Evolutionary conservation across 2,888 invertebrate species (phyloP), one percentile per base, ranked within the genome.

Genomic region (Coelinius sp.): DNA sequence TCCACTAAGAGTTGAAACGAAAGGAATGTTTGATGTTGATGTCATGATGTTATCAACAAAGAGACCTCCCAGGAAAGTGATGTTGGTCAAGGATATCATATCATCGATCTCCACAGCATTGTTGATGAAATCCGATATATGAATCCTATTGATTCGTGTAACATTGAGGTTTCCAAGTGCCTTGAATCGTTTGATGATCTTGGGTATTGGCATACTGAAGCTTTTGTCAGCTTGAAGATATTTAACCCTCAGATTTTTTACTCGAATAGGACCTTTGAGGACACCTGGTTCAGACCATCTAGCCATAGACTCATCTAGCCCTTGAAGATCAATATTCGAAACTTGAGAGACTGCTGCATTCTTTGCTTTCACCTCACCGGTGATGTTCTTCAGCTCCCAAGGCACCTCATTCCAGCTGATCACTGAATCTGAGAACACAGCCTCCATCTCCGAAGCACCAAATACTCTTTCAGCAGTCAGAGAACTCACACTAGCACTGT

Each of bases 11-110:
- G 10, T 27, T n/a, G 25, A n/a, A 7, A 22, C 5, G 25, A 35
- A 62, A 17, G 88, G 79, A 31, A 90, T 84, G 79, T 90, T 89
- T n/a, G 89, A 83, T 0, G 87, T 82, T n/a, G 90, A 82, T 59
- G 89, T 87, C 3, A 90, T 75, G 31, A 81, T 68, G 25, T 77
- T 75, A 8, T 73, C 68, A 5, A 73, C 78, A 17, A 68, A 56
- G 46, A 82, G 66, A 49, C 73, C 73, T 31, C 75, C 77, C 7
- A 52, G 80, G 79, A 92, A 91, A 53, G 82, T 84, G 7, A 87
- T 88, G 12, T 84, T 81, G 44, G 84, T 81, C 70, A 89, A 85
- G 20, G 79, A 77, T 68, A 84, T 78, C 27, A 81, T 77, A 74
- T 89, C 88, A 64, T 89, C 83, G 2, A 86, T 79, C 78, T 86